Base-by-base conservation (phyloP, 2,797 vertebrate species). In the Eupleurogrammus muticus region DNA sequence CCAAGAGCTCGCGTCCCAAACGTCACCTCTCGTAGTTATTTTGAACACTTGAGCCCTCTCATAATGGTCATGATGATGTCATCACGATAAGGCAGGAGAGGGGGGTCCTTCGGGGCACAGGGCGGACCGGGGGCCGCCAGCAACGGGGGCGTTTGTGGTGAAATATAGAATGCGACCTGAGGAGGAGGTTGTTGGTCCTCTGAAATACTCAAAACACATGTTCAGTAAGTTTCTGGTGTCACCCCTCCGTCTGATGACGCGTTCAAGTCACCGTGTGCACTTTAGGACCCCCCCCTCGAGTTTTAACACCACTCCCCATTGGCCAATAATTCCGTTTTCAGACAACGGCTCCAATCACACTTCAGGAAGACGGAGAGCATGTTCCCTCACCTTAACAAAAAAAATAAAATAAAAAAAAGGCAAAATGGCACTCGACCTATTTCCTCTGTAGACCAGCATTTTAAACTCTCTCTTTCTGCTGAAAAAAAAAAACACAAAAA, bases 231-330 rank as follows among this genome's bases (percentile, higher is more conserved):
- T 62, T 66, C 44, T 17, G 28, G 28, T 20, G 17, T 53, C 54
- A 24, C 38, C 51, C 58, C 60, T 44, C n/a, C n/a, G n/a, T 50
- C 62, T 42, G 73, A 67, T 59, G 57, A 70, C 36, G 58, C 28
- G 62, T 65, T 56, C 7, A 20, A n/a, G 38, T 84, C 68, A 73
- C 73, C 61, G 5, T 53, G 76, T 82, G 81, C 76, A 62, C 80
- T 50, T 65, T 5, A 67, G 69, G 74, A 84, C 85, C 84, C 65
- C 60, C 73, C 28, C 57, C 73, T 77, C 67, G 1, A 72, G 63
- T 78, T n/a, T n/a, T 80, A 72, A 90, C 81, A 75, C 85, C 64
- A 64, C 82, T 89, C 92, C 93, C 91, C 71, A 86, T 90, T 92
- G 87, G 89, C 87, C 76, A 84, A 54, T 75, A 73, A n/a, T 81